Base-by-base conservation (phyloP, 1,140 invertebrate genomes). In the Pinna nobilis region DNA sequence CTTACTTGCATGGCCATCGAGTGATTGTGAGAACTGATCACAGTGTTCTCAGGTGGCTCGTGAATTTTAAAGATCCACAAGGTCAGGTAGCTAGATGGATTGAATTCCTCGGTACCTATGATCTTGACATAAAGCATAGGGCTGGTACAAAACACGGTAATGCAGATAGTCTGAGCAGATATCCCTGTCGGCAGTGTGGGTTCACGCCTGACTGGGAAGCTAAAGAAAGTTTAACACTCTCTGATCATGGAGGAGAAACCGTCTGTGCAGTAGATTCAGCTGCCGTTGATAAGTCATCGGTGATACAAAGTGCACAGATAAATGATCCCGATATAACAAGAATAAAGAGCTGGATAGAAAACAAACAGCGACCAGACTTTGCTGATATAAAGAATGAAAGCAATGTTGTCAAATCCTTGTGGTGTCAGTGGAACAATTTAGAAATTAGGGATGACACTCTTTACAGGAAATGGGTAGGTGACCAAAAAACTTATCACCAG, bases 121-220 rank as follows among this genome's bases (percentile, higher is more conserved):
- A 81, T 35, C 74, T 85, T 64, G 61, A 79, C 4, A 74, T 84
- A 33, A 23, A 35, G 11, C 73, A 85, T 59, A 50, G 77, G 32
- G 32, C 76, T 28, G 81, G 83, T n/a, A 5, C 51, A 47, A 41
- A 53, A 39, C 80, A 84, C 63, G n/a, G 28, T 13, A 81, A 81
- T 57, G 82, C 76, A 18, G 83, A 84, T 57, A 67, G 67, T 13
- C 30, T 84, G 32, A 77, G 67, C 30, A 35, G 80, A 25, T 15
- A 35, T 23, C 53, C 41, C 2, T 59, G 39, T 70, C 39, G 23
- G 13, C 39, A 47, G 23, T 47, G 37, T 49, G 39, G 41, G 20
- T 35, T 44, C n/a, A n/a, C n/a, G n/a, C n/a, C n/a, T n/a, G 7
- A 53, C 7, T 11, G 11, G 25, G 25, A 53, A 53, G 41, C 50